Conservation (phyloP, 1,140 invertebrate genomes). For the Anastatus disparis region DNA sequence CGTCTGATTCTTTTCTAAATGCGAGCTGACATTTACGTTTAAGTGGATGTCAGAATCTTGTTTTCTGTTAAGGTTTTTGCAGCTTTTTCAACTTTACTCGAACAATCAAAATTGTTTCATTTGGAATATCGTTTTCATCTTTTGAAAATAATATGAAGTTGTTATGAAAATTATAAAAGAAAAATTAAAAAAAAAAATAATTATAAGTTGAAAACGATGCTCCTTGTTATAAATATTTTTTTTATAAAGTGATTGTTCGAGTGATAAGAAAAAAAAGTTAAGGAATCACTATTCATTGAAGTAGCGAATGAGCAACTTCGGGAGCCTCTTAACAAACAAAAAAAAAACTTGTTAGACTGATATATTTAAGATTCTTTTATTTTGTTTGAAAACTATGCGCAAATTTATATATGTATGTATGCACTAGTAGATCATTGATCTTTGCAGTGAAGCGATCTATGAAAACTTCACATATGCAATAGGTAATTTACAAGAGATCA, state of each 20-base stretch:
- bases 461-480: too few species aligned
- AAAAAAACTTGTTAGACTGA: conserved; percentile 28
- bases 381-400: conserved; percentile 20
- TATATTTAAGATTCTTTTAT: conserved; percentile 24
- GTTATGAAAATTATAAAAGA: neutral
- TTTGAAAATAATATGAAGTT: neutral
- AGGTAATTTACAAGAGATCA: too few species aligned
- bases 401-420: conserved; percentile 4
- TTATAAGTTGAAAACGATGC: neutral
- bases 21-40: neutral
- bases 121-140: neutral
- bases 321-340: neutral
- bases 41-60: neutral
- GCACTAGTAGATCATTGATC: neutral
- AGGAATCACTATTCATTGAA: neutral
- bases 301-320: neutral
- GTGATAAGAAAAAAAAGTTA: neutral
- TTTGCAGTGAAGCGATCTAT: neutral
- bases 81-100: conserved; percentile 2
- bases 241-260: neutral
- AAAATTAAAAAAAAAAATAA: conserved; percentile 10
- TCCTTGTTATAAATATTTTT: neutral
- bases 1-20: conserved; percentile 13
- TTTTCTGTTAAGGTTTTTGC: neutral
- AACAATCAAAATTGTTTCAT: neutral